Conservation (phyloP, 2,113 vertebrate genomes). For the Neolamprologus tretocephalus region DNA sequence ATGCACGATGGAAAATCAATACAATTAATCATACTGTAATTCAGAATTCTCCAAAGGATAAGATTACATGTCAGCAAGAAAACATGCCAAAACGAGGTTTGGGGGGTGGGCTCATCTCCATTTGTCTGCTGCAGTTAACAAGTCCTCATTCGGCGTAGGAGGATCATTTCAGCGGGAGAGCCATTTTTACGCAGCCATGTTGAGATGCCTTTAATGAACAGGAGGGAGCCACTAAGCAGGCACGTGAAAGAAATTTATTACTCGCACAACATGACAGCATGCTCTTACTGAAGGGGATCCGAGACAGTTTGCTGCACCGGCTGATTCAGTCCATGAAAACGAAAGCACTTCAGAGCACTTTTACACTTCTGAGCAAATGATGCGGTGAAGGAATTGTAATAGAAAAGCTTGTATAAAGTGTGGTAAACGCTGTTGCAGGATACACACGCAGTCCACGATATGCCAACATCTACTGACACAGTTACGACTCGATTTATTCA, state of each 20-base stretch:
- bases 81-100: neutral
- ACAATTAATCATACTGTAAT: neutral
- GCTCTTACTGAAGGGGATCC: neutral
- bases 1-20: neutral
- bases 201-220: conserved; percentile 1
- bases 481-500: neutral
- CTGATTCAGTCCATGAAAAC: neutral
- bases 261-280: neutral
- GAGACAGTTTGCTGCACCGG: neutral
- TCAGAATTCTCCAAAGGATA: neutral
- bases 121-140: neutral
- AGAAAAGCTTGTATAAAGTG: neutral
- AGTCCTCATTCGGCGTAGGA: neutral
- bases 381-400: neutral
- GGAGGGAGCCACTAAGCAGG: neutral
- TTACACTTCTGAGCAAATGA: neutral
- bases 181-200: neutral
- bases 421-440: neutral
- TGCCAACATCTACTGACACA: neutral
- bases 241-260: neutral
- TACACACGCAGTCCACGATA: neutral
- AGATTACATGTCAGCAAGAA: neutral
- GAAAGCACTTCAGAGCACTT: neutral
- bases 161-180: neutral
- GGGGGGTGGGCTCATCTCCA: neutral